These are phyloP conservation scores for Atlantisia rogersi DNA, from an alignment of 2,113 vertebrate genomes.

Conservation along the genomic window DNA sequence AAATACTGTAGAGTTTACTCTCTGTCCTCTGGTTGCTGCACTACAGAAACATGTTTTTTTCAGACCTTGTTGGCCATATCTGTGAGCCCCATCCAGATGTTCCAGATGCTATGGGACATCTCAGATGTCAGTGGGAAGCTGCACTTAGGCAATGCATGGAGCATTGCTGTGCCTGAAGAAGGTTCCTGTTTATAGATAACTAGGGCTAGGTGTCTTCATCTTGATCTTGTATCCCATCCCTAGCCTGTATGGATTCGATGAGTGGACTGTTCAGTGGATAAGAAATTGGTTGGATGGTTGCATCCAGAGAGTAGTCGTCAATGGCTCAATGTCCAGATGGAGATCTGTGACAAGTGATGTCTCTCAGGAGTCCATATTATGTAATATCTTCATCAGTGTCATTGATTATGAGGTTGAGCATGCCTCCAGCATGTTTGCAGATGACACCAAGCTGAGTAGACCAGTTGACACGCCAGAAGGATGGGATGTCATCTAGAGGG, in stretches of 20 bases:
- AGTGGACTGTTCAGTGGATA: no score
- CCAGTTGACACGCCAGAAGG: no score
- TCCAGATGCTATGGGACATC: not conserved
- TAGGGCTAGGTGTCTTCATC: not conserved
- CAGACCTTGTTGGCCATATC: not conserved
- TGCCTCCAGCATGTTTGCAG: no score
- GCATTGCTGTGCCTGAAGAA: not conserved
- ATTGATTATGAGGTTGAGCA: no score
- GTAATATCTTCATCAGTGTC: no score
- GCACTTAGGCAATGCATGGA: not conserved
- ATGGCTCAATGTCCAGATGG: no score
- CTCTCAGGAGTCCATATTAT: no score
- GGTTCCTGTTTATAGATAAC: not conserved
- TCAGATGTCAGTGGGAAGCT: not conserved
- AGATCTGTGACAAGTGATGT: no score
- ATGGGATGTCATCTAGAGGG: no score
- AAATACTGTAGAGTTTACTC: not conserved
- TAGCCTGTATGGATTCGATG: not conserved
- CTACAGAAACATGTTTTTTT: not conserved
- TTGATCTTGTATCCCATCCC: not conserved
- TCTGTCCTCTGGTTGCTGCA: not conserved
- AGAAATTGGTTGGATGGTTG: no score
- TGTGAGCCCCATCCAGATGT: not conserved
- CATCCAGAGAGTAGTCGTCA: no score
- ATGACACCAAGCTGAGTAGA: no score